Evolutionary conservation across 2,797 vertebrate species (phyloP).

Genomic region (Florisuga fusca): DNA sequence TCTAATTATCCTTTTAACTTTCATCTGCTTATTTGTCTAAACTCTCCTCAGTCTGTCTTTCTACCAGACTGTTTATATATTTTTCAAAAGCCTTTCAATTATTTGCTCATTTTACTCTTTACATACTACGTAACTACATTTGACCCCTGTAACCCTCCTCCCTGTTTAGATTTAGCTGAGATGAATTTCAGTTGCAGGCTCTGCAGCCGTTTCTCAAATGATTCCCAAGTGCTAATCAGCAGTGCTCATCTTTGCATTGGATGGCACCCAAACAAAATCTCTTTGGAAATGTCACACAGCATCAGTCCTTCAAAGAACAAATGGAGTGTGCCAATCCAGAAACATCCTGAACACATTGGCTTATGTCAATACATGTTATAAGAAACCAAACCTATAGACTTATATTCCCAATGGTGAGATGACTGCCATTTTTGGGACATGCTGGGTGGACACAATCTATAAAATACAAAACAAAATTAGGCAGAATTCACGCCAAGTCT

Average conservation of each 20-base stretch:
- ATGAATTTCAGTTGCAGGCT: conserved; percentile 35
- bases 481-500: not conserved
- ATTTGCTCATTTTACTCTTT: conserved; percentile 60
- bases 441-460: accelerated
- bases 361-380: not conserved
- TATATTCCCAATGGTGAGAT: not conserved
- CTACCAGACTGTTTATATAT: conserved; percentile 63
- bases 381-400: not conserved
- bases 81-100: conserved; percentile 59
- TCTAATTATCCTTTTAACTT: conserved; percentile 65
- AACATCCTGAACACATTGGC: not conserved
- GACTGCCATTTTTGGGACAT: not conserved
- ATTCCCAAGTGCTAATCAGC: not conserved
- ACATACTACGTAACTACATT: conserved; percentile 44
- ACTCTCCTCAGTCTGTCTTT: conserved; percentile 52
- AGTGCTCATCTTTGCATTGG: not conserved
- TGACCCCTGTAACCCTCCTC: conserved; percentile 48
- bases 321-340: not conserved
- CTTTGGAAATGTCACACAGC: not conserved
- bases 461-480: not conserved
- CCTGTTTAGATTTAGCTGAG: conserved; percentile 54
- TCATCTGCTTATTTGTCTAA: conserved; percentile 70
- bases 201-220: not conserved
- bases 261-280: not conserved
- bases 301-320: not conserved